Evolutionary conservation across 2,888 invertebrate species (phyloP), one percentile per base, ranked within the genome.

Genomic region (Priocnemis perturbator): DNA sequence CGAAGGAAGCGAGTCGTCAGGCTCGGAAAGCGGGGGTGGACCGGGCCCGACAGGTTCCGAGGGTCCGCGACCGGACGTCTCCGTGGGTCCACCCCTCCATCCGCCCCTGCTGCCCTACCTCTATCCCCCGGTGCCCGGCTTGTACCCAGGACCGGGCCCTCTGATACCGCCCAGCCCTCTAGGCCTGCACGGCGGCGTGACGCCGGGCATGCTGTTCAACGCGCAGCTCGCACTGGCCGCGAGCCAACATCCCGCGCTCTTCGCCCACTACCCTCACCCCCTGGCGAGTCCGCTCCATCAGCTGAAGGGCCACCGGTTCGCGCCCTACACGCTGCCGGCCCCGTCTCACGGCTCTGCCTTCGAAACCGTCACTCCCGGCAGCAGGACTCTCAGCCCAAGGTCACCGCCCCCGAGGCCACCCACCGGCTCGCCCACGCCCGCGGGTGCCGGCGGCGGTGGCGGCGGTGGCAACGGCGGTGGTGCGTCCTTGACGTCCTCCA

Each of bases 71-170:
- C 97, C 97, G 20, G 98, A 98, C 90, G 97, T 97, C 74, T 97
- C 97, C 44, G 95, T 98, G 50, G 98, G 97, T 60, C 97, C 97
- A 50, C 97, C 97, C 56, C 95, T 97, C 57, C 97, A 97, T 86
- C 97, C 97, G 56, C 96, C 97, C 60, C 91, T 96, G 87, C 91
- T 98, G 87, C 97, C 98, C 79, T 98, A 98, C 91, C 93, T 98
- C 63, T 98, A 97, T 89, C 97, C 97, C 45, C 95, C 94, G 60
- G 88, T 89, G 4, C 92, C 91, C 23, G 96, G 96, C 44, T 91
- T 97, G 75, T 97, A 97, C 90, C 95, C 95, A 79, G 92, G 94
- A 60, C 90, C 91, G 53, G 91, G 90, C 2, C 91, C 90, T 0
- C 92, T 94, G 88, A 94, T 94, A 86, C 95, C 95, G 65, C 94